Evolutionary conservation across 2,888 invertebrate species (phyloP).

Genomic region (Tipula vernalis): DNA sequence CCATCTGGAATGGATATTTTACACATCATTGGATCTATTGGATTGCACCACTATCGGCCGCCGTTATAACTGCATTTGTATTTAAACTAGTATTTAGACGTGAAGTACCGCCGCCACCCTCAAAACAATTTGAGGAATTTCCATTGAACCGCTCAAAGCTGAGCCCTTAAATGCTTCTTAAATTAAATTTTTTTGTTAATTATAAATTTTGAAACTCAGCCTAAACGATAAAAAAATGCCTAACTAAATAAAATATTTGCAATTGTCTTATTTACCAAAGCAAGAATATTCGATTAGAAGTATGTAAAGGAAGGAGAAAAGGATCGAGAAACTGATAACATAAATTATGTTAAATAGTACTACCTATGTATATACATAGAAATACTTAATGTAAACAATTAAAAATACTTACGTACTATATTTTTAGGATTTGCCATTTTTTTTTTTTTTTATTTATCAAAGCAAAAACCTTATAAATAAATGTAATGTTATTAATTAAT

Average conservation of each 20-base stretch:
- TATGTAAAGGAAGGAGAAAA: not conserved
- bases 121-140: slow-evolving; percentile 29
- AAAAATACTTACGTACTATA: not conserved
- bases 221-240: not conserved
- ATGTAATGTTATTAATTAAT: not conserved
- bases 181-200: not conserved
- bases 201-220: not conserved
- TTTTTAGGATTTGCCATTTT: not conserved
- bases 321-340: not conserved
- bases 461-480: not conserved
- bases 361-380: too few species aligned
- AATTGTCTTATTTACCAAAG: not conserved
- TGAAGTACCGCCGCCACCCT: slow-evolving; percentile 27
- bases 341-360: not conserved
- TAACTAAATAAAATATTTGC: not conserved
- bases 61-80: slow-evolving; percentile 32
- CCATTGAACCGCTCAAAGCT: slow-evolving; percentile 22
- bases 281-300: not conserved
- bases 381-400: too few species aligned
- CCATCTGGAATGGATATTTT: slow-evolving; percentile 55
- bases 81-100: slow-evolving; percentile 36
- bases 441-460: not conserved
- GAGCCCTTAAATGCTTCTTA: not conserved
- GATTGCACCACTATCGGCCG: slow-evolving; percentile 45
- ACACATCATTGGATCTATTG: slow-evolving; percentile 58